Percentiles rank a stretch among this genome's conserved stretches.
These are phyloP conservation scores for Belonocnema kinseyi DNA, from an alignment of 1,140 invertebrate genomes.

Conservation along the genomic window DNA sequence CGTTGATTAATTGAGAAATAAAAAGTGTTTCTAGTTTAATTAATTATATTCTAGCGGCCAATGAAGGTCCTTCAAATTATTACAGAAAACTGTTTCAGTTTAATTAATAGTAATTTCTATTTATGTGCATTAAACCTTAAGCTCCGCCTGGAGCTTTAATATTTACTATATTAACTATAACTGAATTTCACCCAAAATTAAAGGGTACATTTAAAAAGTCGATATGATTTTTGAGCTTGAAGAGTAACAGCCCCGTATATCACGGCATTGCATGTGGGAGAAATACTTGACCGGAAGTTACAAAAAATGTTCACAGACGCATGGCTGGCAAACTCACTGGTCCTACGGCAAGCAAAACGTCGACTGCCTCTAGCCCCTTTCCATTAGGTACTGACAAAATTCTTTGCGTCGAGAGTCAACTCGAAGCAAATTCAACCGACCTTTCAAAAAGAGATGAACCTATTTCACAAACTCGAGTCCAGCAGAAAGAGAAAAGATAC, in stretches of 20 bases:
- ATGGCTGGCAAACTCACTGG: conserved; percentile 77
- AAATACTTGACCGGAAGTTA: conserved; percentile 67
- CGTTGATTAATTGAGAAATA: not conserved
- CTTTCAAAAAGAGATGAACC: conserved; percentile 29
- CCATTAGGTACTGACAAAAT: conserved; percentile 72
- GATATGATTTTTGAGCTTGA: not conserved
- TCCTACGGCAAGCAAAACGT: conserved; percentile 76
- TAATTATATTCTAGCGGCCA: not conserved
- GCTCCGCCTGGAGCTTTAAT: not conserved
- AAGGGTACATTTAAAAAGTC: not conserved
- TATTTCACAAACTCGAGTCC: conserved; percentile 39
- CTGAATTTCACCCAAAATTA: not conserved
- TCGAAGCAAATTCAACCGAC: conserved; percentile 31
- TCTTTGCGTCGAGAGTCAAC: conserved; percentile 42
- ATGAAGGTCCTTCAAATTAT: not conserved
- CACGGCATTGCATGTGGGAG: not conserved
- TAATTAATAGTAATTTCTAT: not conserved
- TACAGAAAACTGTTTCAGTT: not conserved
- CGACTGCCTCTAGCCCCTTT: conserved; percentile 76
- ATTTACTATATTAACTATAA: not conserved
- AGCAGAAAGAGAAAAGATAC: conserved; percentile 38
- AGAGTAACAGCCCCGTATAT: not conserved
- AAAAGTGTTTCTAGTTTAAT: not conserved
- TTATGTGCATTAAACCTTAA: not conserved
- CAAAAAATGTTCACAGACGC: conserved; percentile 76